Evolutionary conservation across 2,113 vertebrate genomes (phyloP), one percentile per base, ranked within the genome.

Genomic region (Phalacrocorax carbo): DNA sequence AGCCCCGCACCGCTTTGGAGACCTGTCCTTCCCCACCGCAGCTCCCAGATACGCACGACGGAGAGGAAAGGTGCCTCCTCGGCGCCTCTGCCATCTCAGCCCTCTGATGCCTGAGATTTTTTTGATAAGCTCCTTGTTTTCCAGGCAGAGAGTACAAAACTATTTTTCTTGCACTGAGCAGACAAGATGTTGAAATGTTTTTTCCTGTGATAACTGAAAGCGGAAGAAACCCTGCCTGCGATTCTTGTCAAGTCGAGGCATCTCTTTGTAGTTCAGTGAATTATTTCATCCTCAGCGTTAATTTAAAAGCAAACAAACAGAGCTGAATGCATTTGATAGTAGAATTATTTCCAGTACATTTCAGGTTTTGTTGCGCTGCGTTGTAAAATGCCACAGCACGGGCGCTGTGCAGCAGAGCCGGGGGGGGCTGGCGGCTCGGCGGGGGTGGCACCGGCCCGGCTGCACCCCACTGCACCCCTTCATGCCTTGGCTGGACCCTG

Each of bases 241-340:
- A 94, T 55, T 86, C 95, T 92, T 96, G 96, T 97, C 96, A 94
- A 96, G 90, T 5, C 21, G 23, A 86, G 92, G 95, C 72, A 96
- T 91, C 96, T 92, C 96, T 96, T 96, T 97, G 96, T 96, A 94
- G 95, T 89, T 94, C 96, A 82, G 72, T 89, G 96, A 96, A 96
- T 96, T 82, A 95, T 93, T 97, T 92, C 94, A 82, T 79, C 96
- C 92, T 73, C 65, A 3, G 82, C 80, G 95, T 94, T 95, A 94
- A 97, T 96, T 96, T 97, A 82, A 95, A 96, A 96, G 93, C 96
- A 96, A 97, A 95, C 96, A 97, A 96, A 96, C 95, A 87, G 94
- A 86, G 83, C 91, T 93, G 96, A 96, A 95, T 88, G 86, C 61
- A 15, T 84, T 92, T 40, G 89, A 88, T 82, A 82, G 83, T 42